Conservation (phyloP, 1,140 invertebrate genomes). For the Nautilus pompilius region DNA sequence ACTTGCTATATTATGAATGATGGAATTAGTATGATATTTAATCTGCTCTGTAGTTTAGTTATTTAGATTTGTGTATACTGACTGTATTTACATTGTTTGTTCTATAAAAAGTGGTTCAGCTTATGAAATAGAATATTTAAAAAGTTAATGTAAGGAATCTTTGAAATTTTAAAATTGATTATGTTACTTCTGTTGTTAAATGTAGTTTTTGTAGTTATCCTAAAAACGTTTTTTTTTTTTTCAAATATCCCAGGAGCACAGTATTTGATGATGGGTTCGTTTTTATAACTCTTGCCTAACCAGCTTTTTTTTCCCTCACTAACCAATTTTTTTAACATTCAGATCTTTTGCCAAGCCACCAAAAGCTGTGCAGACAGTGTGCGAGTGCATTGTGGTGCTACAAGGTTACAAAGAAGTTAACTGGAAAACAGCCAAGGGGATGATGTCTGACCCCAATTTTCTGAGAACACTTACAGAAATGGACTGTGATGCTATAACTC, state of each 20-base stretch:
- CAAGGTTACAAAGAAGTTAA: slow-evolving; percentile 77
- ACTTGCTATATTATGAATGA: too few species aligned
- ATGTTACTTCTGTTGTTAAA: too few species aligned
- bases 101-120: background rate
- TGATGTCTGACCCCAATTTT: slow-evolving; percentile 88
- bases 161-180: too few species aligned
- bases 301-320: background rate
- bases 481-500: slow-evolving; percentile 77
- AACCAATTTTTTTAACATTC: slow-evolving; percentile 6
- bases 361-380: slow-evolving; percentile 78
- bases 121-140: too few species aligned
- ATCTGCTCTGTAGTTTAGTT: too few species aligned
- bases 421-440: slow-evolving; percentile 84
- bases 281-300: background rate
- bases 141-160: too few species aligned
- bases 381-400: slow-evolving; percentile 82
- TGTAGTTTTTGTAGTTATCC: too few species aligned
- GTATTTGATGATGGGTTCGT: background rate
- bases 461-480: slow-evolving; percentile 75
- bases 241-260: too few species aligned
- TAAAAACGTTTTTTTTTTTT: background rate
- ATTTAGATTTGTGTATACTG: too few species aligned
- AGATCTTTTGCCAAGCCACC: slow-evolving; percentile 84
- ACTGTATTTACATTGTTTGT: too few species aligned
- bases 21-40: too few species aligned